Evolutionary conservation across 1,140 invertebrate genomes (phyloP), one percentile per base, ranked within the genome.

Genomic region (Phymorhynchus buccinoides): DNA sequence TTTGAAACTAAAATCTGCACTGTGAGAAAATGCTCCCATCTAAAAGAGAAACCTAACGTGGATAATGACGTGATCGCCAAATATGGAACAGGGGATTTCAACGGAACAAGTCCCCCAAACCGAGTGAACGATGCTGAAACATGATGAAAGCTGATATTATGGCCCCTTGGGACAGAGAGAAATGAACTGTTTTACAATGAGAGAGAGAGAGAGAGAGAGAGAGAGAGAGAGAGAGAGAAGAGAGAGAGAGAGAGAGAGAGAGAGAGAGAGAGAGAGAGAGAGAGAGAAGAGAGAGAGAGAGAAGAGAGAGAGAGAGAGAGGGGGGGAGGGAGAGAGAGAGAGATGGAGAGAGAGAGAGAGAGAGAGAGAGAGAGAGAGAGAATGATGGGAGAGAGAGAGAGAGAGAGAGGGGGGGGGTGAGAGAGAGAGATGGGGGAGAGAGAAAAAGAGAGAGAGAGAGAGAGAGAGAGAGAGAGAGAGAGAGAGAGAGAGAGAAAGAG

Each of bases 291-390:
- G n/a, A 37, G n/a, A n/a, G n/a, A n/a, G 68, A 41, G 1, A 18
- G 77, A 16, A 4, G 14, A 73, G 77, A 79, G 77, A 79, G 77
- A 44, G 3, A 79, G 77, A 79, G 42, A 1, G 77, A 79, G n/a
- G 77, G 12, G 41, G 6, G 14, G 18, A 37, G 1, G 35, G 27
- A 79, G 77, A 48, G 44, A n/a, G 7, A 48, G 44, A 9, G 44
- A 48, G 44, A 18, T 9, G 44, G 44, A 18, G 7, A 18, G 9
- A 1, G 77, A 37, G 30, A 37, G 37, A n/a, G 0, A 37, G 42
- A 79, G 44, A 18, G 18, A 18, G 68, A 27, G 6, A 73, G 6
- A 73, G 68, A 73, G 68, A 73, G 68, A 6, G 27, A 27, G 6
- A 27, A 37, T 6, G 68, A 48, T 6, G 44, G 44, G 7, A 48